Evolutionary conservation across 2,888 invertebrate genomes (phyloP).

Genomic region (Pseudeuparius sepicola): DNA sequence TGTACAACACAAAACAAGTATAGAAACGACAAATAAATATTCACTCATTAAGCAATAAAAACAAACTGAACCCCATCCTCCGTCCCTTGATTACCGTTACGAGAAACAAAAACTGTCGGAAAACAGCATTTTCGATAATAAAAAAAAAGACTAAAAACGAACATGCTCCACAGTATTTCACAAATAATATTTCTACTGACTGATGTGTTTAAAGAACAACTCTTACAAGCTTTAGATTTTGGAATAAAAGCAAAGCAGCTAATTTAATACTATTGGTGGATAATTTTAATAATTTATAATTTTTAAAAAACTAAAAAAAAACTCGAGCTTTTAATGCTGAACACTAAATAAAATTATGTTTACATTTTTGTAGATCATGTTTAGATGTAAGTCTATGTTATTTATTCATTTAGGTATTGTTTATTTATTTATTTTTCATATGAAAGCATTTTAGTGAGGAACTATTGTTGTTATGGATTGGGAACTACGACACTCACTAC

Average conservation of each 20-base stretch:
- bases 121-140: constrained; percentile 36
- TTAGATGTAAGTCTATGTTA: no score
- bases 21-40: constrained; percentile 24
- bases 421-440: no score
- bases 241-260: constrained; percentile 15
- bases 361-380: no score
- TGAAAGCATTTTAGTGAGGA: no score
- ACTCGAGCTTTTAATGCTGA: no score
- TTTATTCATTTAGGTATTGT: no score
- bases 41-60: constrained; percentile 12
- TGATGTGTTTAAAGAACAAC: constrained; percentile 1
- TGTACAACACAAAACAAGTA: constrained; percentile 15
- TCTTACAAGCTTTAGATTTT: constrained; percentile 4
- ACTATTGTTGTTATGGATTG: no score
- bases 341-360: no score
- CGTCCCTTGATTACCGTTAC: constrained; percentile 36
- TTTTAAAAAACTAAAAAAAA: no score
- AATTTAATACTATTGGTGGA: no score
- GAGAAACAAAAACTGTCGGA: constrained; percentile 30
- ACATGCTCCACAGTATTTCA: constrained; percentile 38
- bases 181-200: constrained; percentile 23
- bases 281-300: no score
- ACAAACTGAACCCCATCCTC: constrained; percentile 34
- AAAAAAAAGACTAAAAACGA: constrained; percentile 34
- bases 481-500: no score